Evolutionary conservation across 2,113 vertebrate genomes (phyloP), one percentile per base, ranked within the genome.

Genomic region (Tragelaphus scriptus): DNA sequence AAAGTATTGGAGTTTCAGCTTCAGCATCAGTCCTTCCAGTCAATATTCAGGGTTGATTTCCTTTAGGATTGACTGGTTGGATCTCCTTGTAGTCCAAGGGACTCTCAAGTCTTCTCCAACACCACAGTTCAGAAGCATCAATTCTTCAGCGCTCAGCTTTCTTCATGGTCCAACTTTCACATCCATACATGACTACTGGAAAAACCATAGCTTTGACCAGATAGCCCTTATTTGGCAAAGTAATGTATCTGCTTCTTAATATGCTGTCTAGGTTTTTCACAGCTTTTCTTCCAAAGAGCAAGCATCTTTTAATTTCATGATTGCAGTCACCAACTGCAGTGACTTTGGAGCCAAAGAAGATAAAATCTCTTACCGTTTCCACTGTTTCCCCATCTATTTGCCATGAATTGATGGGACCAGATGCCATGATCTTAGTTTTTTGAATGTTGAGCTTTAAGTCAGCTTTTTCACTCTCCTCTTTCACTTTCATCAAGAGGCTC

Each of bases 101-200:
- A 40, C 10, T 71, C 19, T 40, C 5, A 36, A 71, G 68, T 71
- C 68, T 40, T 71, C n/a, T 71, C 68, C 5, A 40, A 6, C 2
- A 40, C 19, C 19, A 40, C 9, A 40, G n/a, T 23, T 71, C 68
- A 40, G 5, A 71, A 23, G 10, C n/a, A 71, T 23, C 19, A 3
- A 6, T 71, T 71, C 68, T 71, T 40, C 0, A 0, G 9, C 0
- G 0, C 19, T 71, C 68, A 71, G 68, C 2, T 71, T 40, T 40
- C 68, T 40, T 23, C 5, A 10, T 12, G 2, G 19, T 71, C 68
- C 68, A 71, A 40, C 68, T 71, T n/a, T 71, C n/a, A 71, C 68
- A 71, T 23, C n/a, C 68, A 40, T 71, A 23, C 2, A 12, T 40
- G n/a, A 40, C n/a, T 23, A 71, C 19, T 23, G n/a, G 19, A 71